phyloP scores from a whole-genome alignment of 2,888 invertebrate genomes.

The Orthosia incerta region DNA sequence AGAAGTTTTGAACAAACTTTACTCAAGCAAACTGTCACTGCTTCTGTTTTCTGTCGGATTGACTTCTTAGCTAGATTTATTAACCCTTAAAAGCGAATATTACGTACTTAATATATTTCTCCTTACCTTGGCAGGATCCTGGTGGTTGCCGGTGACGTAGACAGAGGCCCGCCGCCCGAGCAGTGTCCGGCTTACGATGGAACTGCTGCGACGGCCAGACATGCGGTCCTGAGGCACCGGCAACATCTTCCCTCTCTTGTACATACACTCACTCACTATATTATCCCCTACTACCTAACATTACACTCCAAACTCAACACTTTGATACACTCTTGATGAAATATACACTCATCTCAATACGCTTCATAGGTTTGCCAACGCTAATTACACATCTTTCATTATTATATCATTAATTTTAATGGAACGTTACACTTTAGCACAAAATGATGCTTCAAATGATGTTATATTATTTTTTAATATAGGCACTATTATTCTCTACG shows the following conservation, averaged over 20 bases:
- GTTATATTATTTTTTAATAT: constrained; percentile 59
- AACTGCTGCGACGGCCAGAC: constrained; percentile 92
- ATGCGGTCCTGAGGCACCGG: constrained; percentile 90
- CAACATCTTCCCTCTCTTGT: constrained; percentile 79
- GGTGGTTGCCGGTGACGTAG: constrained; percentile 91
- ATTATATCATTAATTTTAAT: constrained; percentile 38
- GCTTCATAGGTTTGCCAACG: constrained; percentile 29
- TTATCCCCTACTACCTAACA: constrained; percentile 42
- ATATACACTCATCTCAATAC: constrained; percentile 34
- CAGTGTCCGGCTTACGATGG: constrained; percentile 92
- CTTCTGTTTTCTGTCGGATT: too few relatives aligned
- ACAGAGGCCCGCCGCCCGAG: constrained; percentile 93
- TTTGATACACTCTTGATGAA: constrained; percentile 36
- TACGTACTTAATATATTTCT: neutral
- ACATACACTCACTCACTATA: constrained; percentile 39
- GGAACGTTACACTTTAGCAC: constrained; percentile 54
- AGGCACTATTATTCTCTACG: constrained; percentile 72
- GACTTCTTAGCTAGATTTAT: too few relatives aligned
- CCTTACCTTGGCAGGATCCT: constrained; percentile 92
- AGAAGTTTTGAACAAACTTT: too few relatives aligned
- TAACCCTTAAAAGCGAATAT: neutral
- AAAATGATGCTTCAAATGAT: constrained; percentile 63
- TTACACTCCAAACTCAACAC: constrained; percentile 32
- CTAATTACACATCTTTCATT: constrained; percentile 53
- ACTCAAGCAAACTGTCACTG: too few relatives aligned